Base-by-base conservation (phyloP, 1,140 invertebrate species). In the Anastrepha obliqua region DNA sequence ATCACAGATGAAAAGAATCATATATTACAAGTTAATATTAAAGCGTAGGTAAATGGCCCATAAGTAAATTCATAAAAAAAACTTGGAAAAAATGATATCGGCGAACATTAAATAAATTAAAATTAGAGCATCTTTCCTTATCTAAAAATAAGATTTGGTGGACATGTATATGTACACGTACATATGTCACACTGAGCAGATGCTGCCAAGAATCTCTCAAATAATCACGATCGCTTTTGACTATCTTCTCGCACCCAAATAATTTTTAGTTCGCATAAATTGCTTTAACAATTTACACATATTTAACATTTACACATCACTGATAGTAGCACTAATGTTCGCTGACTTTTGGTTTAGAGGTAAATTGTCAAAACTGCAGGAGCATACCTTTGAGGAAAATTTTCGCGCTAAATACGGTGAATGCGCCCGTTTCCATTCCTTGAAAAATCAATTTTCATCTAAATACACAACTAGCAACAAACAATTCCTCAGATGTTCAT, bases 321-420 rank as follows among this genome's bases (percentile, higher is more conserved):
- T 42, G 44, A 58, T 59, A 39, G 55, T 17, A 74, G 39, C 67
- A 74, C 67, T 74, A 74, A 74, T 74, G 58, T 85, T 29, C 81
- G 51, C 29, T 85, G 81, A 74, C 67, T 74, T 74, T 74, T 74
- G 67, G 9, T 47, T 74, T 74, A 47, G 42, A 47, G 39, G 67
- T 17, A 74, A 74, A 74, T 39, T 44, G 67, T 44, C 15, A 42
- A 74, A 74, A 74, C 67, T 44, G 67, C 67, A 74, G 67, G 67
- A n/a, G 13, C 67, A 74, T 74, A 13, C 67, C 44, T 74, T 74
- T 29, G 44, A 74, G 42, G 67, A 15, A 74, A 47, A 74, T n/a
- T 74, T 74, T 74, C 67, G 67, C 67, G 67, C 67, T 74, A 74
- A 74, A 74, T 44, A 74, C 42, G 67, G 67, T 74, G 67, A 42